Evolutionary conservation across 2,888 invertebrate species (phyloP), one percentile per base, ranked within the genome.

Genomic region (Aethes cnicana): DNA sequence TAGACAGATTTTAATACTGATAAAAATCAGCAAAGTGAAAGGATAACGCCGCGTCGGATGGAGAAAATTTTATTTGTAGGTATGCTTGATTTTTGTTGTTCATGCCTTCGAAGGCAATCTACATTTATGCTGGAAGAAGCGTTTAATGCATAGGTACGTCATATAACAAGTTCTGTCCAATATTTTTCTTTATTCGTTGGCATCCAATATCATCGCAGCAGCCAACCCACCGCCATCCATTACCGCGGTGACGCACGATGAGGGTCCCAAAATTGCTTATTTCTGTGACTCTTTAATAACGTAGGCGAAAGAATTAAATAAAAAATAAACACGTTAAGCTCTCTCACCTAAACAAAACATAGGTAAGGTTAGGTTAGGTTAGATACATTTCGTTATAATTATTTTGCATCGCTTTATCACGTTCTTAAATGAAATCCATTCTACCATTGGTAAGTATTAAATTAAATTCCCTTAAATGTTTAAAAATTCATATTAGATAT

Each of bases 181-280:
- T 35, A 58, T 61, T 58, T 59, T 59, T 28, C 53, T 55, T 59
- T 59, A 56, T 50, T 49, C 52, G 33, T 20, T 48, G 44, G 55
- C 50, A 53, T 56, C 54, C 52, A 61, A 61, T 66, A 66, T 67
- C 67, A 64, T 63, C 59, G 54, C 53, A 59, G 53, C 57, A 57
- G 64, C 57, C 61, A 52, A 56, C 61, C 55, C 62, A 61, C 59
- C 58, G 64, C 68, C 70, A 76, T 77, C 73, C 71, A 74, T 75
- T 74, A 77, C 69, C 53, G 37, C 60, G 63, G 59, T 74, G 74
- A 75, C 72, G 70, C 64, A 66, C 67, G 74, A 74, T 70, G 74
- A 76, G 75, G 75, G 74, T 76, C 63, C 66, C 62, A 64, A 69
- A 74, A 74, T 76, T 77, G 72, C 70, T 74, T 71, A 66, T 73